Percentiles rank a stretch among this genome's conserved stretches.
phyloP scores from a whole-genome alignment of 2,113 vertebrate genomes.

The Paramisgurnus dabryanus region DNA sequence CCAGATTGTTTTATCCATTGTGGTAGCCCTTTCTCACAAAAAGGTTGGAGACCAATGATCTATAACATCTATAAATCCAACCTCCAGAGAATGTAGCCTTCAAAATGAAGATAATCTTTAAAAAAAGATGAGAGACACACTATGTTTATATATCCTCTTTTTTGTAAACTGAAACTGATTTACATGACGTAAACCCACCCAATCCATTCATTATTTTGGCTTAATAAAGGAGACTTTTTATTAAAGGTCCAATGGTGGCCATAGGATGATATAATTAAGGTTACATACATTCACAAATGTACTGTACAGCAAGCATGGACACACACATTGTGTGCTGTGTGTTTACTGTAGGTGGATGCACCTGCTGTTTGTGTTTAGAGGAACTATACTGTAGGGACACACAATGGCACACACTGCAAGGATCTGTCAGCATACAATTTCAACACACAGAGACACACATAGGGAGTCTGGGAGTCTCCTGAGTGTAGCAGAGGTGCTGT shows the following conservation, averaged over 20 bases:
- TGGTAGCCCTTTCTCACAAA: too few relatives aligned
- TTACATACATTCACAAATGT: background rate
- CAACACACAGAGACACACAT: background rate
- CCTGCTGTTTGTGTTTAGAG: background rate
- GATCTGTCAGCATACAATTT: conserved; percentile 13
- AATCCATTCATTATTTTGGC: too few relatives aligned
- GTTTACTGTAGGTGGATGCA: background rate
- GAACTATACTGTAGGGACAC: background rate
- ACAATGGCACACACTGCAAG: background rate
- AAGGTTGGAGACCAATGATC: too few relatives aligned
- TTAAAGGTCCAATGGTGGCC: too few relatives aligned
- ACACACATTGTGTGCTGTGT: background rate
- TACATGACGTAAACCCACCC: background rate
- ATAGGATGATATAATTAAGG: background rate
- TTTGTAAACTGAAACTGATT: background rate
- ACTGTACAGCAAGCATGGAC: background rate
- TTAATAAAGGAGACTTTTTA: too few relatives aligned
- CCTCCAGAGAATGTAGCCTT: too few relatives aligned
- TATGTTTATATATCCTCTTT: background rate
- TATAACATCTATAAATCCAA: too few relatives aligned
- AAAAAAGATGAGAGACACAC: too few relatives aligned
- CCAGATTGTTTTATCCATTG: too few relatives aligned
- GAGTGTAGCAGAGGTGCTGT: background rate
- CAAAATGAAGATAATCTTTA: too few relatives aligned
- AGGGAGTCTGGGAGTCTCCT: conserved; percentile 30